A percentile compares a stretch with the other conserved stretches of the same genome.
These are phyloP conservation scores for Capitulum mitella DNA, from an alignment of 2,888 invertebrate genomes.

Conservation along the genomic window DNA sequence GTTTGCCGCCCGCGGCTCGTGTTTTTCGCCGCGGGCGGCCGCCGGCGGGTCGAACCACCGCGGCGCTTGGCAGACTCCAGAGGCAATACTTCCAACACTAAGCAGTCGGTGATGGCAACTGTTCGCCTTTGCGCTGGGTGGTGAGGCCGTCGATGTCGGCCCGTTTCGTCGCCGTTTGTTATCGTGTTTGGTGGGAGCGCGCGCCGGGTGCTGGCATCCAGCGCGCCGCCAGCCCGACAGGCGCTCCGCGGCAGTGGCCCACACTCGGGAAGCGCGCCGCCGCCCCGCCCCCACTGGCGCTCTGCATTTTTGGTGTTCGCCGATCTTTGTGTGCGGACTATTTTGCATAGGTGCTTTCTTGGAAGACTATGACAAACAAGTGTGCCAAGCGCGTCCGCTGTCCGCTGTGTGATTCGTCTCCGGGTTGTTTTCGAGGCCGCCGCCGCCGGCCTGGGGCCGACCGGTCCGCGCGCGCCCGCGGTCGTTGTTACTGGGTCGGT, in stretches of 20 bases:
- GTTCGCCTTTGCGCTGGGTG: not conserved
- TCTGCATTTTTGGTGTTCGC: not conserved
- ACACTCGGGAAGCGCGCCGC: no score
- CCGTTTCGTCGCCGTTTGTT: not conserved
- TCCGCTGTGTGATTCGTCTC: not conserved
- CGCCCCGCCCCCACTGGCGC: no score
- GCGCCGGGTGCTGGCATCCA: not conserved
- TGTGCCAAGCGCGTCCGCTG: constrained; percentile 2
- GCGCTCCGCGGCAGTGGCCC: no score
- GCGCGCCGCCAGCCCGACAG: no score
- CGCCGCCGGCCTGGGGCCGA: not conserved
- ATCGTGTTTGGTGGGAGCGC: not conserved
- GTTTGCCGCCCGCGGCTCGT: no score
- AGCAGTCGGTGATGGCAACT: not conserved
- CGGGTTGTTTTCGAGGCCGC: not conserved
- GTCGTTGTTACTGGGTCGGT: not conserved
- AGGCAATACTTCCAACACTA: constrained; percentile 15
- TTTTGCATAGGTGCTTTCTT: constrained; percentile 3
- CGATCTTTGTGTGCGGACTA: not conserved
- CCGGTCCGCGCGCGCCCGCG: not conserved
- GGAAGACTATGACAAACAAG: constrained; percentile 11
- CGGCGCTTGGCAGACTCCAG: no score
- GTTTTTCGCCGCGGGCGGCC: not conserved
- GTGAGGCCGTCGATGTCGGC: not conserved
- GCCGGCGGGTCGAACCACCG: not conserved